Evolutionary conservation across 2,797 vertebrate species (phyloP).

Genomic region (Sciaenops ocellatus): DNA sequence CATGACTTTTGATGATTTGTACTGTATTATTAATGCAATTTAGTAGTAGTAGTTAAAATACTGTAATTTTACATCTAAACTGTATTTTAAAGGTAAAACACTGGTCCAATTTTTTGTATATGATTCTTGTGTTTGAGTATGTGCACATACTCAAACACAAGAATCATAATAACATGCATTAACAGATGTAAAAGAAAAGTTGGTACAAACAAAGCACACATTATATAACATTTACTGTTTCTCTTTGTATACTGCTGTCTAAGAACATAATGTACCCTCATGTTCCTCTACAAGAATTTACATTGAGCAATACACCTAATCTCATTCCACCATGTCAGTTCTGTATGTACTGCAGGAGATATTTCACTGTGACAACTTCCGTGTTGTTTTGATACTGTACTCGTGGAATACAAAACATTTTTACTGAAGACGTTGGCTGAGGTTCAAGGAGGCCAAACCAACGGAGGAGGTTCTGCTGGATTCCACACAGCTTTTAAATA

Average conservation of each 20-base stretch:
- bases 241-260: not conserved
- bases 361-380: not conserved
- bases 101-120: no score
- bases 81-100: no score
- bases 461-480: slow-evolving; percentile 43
- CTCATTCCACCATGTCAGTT: slow-evolving; percentile 8
- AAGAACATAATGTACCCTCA: not conserved
- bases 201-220: not conserved
- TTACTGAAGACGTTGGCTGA: slow-evolving; percentile 15
- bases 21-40: no score
- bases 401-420: not conserved
- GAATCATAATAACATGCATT: not conserved
- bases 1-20: no score
- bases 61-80: no score
- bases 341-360: not conserved
- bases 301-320: not conserved
- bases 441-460: slow-evolving; percentile 2
- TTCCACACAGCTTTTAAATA: slow-evolving; percentile 47
- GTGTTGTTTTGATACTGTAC: slow-evolving; percentile 7
- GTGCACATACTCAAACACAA: no score
- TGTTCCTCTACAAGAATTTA: not conserved
- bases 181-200: not conserved
- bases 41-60: no score
- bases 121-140: no score
- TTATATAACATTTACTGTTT: not conserved